Evolutionary conservation across 92 coral and sea anemone species (phyloP).

Genomic region (Metridium senile): DNA sequence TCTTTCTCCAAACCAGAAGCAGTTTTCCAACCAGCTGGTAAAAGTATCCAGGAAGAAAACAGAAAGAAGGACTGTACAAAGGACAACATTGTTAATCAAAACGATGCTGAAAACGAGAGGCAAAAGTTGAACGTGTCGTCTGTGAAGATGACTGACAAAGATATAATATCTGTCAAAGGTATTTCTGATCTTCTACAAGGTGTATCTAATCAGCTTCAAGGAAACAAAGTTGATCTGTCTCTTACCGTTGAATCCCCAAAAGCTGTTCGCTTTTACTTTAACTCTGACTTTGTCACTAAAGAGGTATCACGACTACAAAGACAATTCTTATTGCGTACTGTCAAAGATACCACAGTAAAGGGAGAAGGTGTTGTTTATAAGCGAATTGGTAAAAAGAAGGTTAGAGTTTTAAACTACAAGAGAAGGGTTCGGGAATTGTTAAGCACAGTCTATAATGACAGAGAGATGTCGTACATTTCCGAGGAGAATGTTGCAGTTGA

Average conservation of each 20-base stretch:
- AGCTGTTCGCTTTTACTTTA: neutral
- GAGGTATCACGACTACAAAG: neutral
- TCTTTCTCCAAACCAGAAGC: neutral
- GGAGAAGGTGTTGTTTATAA: neutral
- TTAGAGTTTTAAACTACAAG: neutral
- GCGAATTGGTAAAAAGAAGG: neutral
- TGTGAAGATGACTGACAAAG: neutral
- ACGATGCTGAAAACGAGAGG: neutral
- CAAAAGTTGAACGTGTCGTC: neutral
- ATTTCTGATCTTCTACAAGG: neutral
- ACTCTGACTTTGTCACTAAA: neutral
- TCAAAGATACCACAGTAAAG: neutral
- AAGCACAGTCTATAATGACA: neutral
- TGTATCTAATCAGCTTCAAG: neutral
- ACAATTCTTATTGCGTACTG: neutral
- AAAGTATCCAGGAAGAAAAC: neutral
- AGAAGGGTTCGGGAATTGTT: neutral
- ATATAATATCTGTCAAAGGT: neutral
- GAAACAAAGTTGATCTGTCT: neutral
- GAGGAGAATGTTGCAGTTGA: neutral
- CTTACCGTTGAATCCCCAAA: neutral
- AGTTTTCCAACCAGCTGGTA: neutral
- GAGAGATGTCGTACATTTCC: neutral
- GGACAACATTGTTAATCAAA: neutral
- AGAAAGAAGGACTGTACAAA: neutral